phyloP scores from a whole-genome alignment of 2,888 invertebrate species.

The Lochmaea capreae region DNA sequence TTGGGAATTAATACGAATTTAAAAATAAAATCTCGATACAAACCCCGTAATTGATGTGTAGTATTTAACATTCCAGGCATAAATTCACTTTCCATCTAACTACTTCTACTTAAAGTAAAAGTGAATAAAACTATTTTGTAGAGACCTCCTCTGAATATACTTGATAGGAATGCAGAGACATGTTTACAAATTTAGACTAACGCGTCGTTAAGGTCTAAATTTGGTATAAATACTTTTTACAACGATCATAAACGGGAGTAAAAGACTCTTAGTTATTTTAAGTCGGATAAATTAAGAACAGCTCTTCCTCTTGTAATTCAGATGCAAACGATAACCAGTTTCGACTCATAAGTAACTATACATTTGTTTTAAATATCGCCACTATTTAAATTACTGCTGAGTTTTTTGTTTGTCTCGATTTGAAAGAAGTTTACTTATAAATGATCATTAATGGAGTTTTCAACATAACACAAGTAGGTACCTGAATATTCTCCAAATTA shows the following conservation, averaged over 20 bases:
- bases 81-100: conserved; percentile 23
- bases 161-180: conserved; percentile 29
- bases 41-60: neutral
- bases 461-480: too few relatives aligned
- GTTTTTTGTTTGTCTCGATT: neutral
- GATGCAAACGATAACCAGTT: conserved; percentile 5
- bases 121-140: conserved; percentile 32
- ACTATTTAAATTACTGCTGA: neutral
- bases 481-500: too few relatives aligned
- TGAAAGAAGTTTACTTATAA: too few relatives aligned
- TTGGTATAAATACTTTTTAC: conserved; percentile 47
- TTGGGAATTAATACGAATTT: neutral
- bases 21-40: conserved; percentile 17
- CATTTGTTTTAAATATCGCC: neutral
- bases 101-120: conserved; percentile 23
- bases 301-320: conserved; percentile 29
- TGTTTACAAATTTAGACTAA: conserved; percentile 44
- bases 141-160: conserved; percentile 30
- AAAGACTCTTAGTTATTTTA: conserved; percentile 45
- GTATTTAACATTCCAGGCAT: conserved; percentile 24
- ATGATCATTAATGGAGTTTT: too few relatives aligned
- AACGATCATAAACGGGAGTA: conserved; percentile 48
- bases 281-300: conserved; percentile 44
- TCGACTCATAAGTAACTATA: neutral
- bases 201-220: conserved; percentile 48